Evolutionary conservation across 1,140 invertebrate genomes (phyloP).

Genomic region (Diprion similis): DNA sequence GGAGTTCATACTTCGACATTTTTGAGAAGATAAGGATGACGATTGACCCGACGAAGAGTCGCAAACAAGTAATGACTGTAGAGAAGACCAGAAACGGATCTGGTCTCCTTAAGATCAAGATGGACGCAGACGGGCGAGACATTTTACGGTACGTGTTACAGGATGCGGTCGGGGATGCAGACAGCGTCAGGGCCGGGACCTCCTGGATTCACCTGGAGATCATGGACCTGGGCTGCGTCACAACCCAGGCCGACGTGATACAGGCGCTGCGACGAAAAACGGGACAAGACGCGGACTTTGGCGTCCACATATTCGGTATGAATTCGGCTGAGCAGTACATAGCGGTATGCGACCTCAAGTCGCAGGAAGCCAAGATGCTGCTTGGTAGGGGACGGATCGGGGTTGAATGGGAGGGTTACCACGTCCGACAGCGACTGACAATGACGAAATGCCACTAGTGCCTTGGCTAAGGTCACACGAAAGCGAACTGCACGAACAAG

Average conservation of each 20-base stretch:
- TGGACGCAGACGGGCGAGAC: constrained; percentile 13
- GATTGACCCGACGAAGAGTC: background rate
- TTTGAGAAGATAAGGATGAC: background rate
- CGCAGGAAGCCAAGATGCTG: too few species aligned
- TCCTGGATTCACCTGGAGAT: constrained; percentile 18
- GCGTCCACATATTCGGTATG: too few species aligned
- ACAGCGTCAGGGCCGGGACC: too few species aligned
- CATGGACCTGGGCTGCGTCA: constrained; percentile 17
- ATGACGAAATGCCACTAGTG: constrained; percentile 17
- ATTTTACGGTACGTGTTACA: constrained; percentile 19
- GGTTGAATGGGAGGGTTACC: too few species aligned
- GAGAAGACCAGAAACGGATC: constrained; percentile 14
- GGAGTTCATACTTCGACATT: background rate
- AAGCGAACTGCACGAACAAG: constrained; percentile 1
- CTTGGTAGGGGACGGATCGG: too few species aligned
- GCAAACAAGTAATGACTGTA: constrained; percentile 5
- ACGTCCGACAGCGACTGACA: constrained; percentile 19
- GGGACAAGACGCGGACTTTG: too few species aligned
- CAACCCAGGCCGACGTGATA: too few species aligned
- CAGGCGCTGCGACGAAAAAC: too few species aligned
- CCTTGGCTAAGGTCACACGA: constrained; percentile 18
- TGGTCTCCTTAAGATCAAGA: constrained; percentile 17
- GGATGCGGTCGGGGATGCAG: constrained; percentile 18
- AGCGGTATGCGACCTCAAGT: too few species aligned
- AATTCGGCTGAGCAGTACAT: constrained; percentile 20